These are phyloP conservation scores for Xylota segnis DNA, from an alignment of 2,888 invertebrate species.

Conservation along the genomic window DNA sequence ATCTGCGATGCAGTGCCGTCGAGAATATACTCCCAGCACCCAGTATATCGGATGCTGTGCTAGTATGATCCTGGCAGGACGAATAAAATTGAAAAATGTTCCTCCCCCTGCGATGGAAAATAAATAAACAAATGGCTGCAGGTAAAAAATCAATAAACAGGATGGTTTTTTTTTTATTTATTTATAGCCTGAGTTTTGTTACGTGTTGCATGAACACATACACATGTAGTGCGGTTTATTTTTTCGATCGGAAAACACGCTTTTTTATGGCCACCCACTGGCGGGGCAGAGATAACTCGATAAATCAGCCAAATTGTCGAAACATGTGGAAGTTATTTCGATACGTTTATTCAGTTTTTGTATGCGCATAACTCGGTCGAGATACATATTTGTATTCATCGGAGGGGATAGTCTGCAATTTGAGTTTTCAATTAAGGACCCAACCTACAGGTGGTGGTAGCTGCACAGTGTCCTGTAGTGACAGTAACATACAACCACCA, in stretches of 20 bases:
- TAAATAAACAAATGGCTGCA: slow-evolving; percentile 19
- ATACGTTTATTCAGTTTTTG: not conserved
- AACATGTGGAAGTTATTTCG: slow-evolving; percentile 11
- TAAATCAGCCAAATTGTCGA: slow-evolving; percentile 15
- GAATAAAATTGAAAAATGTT: slow-evolving; percentile 9
- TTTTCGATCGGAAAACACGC: not conserved
- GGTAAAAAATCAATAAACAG: slow-evolving; percentile 35
- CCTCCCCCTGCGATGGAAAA: not conserved
- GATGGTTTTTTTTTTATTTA: not conserved
- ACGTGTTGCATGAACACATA: not conserved
- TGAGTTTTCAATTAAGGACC: no score
- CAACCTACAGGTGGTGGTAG: no score
- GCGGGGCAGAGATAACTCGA: slow-evolving; percentile 3
- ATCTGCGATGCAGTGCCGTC: slow-evolving; percentile 32
- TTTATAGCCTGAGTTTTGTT: not conserved
- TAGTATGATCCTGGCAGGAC: not conserved
- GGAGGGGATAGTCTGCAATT: not conserved
- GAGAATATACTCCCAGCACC: slow-evolving; percentile 2
- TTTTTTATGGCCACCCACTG: not conserved
- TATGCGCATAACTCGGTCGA: slow-evolving; percentile 2
- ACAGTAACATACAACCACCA: no score
- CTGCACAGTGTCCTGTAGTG: no score
- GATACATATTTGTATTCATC: slow-evolving; percentile 1
- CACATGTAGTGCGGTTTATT: not conserved
- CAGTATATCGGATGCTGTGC: no score